phyloP scores from a whole-genome alignment of 2,888 invertebrate genomes.

The Idaea aversata region DNA sequence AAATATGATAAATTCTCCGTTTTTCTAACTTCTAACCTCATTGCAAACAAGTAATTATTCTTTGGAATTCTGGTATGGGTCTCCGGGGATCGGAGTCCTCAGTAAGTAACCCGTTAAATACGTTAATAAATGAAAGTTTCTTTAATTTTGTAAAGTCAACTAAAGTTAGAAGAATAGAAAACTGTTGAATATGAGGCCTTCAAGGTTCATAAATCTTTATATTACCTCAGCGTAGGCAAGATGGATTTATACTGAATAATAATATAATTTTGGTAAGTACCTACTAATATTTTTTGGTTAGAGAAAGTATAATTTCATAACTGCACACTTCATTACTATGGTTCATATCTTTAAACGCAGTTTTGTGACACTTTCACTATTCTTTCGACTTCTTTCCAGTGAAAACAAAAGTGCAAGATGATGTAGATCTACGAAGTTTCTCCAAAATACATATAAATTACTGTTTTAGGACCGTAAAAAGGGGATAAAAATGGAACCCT shows the following conservation, averaged over 20 bases:
- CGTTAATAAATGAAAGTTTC: too few relatives aligned
- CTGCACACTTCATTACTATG: not conserved
- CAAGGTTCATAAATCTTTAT: not conserved
- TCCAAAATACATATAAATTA: too few relatives aligned
- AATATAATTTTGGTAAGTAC: not conserved
- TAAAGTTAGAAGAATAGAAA: not conserved
- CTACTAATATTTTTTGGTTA: not conserved
- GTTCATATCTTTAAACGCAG: not conserved
- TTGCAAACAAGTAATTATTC: too few relatives aligned
- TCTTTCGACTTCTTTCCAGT: not conserved
- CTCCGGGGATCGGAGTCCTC: not conserved
- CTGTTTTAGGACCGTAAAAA: too few relatives aligned
- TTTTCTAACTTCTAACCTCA: too few relatives aligned
- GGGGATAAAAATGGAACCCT: too few relatives aligned
- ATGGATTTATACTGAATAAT: not conserved
- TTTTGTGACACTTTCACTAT: slow-evolving; percentile 6
- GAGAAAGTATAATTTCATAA: slow-evolving; percentile 5
- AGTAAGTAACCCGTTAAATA: too few relatives aligned
- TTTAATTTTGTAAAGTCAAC: not conserved
- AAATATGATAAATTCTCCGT: too few relatives aligned
- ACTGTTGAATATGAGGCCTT: not conserved
- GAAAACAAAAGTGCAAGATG: too few relatives aligned
- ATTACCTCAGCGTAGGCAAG: not conserved
- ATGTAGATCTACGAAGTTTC: too few relatives aligned
- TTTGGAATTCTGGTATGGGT: not conserved